These are phyloP conservation scores for Austrofundulus limnaeus DNA, from an alignment of 2,113 vertebrate species.

Conservation along the genomic window DNA sequence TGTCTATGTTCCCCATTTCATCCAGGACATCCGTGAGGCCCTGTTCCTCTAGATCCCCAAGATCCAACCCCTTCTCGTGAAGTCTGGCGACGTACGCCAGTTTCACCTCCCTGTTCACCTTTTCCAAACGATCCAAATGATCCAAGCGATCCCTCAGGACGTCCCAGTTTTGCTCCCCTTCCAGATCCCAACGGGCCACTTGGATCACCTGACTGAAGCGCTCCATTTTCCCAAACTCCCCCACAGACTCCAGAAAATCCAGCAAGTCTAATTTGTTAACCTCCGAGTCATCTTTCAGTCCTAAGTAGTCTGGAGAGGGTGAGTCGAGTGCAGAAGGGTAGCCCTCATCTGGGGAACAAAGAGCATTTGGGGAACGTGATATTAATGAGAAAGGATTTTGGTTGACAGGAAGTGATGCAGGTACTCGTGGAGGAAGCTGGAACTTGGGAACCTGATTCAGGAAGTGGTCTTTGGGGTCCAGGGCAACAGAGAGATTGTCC, in stretches of 20 bases:
- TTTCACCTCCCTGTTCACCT: conserved; percentile 79
- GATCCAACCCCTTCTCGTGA: conserved; percentile 74
- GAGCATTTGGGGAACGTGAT: conserved; percentile 44
- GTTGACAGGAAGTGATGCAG: conserved; percentile 62
- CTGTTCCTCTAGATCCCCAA: conserved; percentile 72
- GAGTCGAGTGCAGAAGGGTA: conserved; percentile 79
- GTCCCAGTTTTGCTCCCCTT: conserved; percentile 74
- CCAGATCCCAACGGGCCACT: conserved; percentile 77
- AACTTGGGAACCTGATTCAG: conserved; percentile 44
- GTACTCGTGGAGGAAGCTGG: conserved; percentile 59
- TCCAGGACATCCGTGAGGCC: conserved; percentile 75
- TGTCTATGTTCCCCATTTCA: conserved; percentile 76
- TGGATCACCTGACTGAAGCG: conserved; percentile 80
- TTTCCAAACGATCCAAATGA: conserved; percentile 79
- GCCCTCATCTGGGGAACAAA: conserved; percentile 80
- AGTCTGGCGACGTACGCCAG: conserved; percentile 71
- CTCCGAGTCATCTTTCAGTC: conserved; percentile 67
- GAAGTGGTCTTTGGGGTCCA: conserved; percentile 63
- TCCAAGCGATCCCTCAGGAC: conserved; percentile 75
- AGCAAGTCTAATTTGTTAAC: conserved; percentile 73
- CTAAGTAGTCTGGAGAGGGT: conserved; percentile 75
- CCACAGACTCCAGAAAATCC: conserved; percentile 80
- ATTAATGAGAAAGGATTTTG: conserved; percentile 50
- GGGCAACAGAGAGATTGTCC: conserved; percentile 71
- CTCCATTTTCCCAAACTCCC: conserved; percentile 81